Evolutionary conservation across 2,113 vertebrate genomes (phyloP).

Genomic region (Falcunculus frontatus): DNA sequence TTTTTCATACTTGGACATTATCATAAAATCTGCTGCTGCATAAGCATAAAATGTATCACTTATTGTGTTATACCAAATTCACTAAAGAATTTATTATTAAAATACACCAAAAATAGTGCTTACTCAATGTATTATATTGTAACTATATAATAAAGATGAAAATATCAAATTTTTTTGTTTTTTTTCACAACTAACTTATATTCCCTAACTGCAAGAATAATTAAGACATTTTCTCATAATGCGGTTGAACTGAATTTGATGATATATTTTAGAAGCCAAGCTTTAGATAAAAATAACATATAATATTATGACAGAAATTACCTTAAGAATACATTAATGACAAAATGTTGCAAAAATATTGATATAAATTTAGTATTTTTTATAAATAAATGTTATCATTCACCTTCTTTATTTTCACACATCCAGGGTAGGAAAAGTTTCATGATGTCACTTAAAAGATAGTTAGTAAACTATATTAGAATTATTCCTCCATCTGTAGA

Average conservation of each 20-base stretch:
- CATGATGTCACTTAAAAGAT: not conserved
- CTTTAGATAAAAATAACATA: not conserved
- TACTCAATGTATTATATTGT: not conserved
- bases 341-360: not conserved
- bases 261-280: not conserved
- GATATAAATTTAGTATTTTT: not conserved
- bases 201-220: not conserved
- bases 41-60: not conserved
- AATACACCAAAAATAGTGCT: not conserved
- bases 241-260: not conserved
- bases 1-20: not conserved
- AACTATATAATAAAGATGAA: not conserved
- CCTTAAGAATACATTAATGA: not conserved
- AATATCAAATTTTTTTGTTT: not conserved
- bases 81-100: not conserved
- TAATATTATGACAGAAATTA: not conserved
- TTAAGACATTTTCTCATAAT: not conserved
- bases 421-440: not conserved
- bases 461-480: not conserved
- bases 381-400: not conserved
- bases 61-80: not conserved
- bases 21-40: not conserved
- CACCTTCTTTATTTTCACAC: not conserved
- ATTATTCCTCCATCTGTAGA: not conserved
- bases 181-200: not conserved